phyloP scores from a whole-genome alignment of 30 jellyfish, hydroid and myxozoan genomes.

The Morbakka virulenta region DNA sequence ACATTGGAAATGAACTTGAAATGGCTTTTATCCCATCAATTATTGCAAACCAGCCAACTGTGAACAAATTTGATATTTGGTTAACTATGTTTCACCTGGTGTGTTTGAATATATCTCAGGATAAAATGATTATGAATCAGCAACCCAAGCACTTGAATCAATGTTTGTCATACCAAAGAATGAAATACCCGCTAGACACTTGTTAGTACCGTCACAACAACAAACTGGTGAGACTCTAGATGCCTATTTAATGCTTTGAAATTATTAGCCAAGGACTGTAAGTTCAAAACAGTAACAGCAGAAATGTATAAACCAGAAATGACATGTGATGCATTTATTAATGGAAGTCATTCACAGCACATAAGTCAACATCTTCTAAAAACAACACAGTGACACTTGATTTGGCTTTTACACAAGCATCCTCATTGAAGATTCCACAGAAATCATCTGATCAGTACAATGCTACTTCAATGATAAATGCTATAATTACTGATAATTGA shows the following conservation, averaged over 20 bases:
- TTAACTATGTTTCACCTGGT: slow-evolving; percentile 26
- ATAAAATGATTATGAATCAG: not conserved
- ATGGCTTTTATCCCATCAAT: not conserved
- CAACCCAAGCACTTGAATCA: not conserved
- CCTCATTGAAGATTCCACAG: not conserved
- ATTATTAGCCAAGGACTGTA: no score
- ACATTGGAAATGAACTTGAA: slow-evolving; percentile 21
- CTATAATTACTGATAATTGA: no score
- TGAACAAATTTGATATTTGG: not conserved
- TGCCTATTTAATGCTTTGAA: no score
- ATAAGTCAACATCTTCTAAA: no score
- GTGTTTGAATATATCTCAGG: no score
- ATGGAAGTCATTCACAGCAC: no score
- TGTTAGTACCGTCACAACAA: slow-evolving; percentile 10
- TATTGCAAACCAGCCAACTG: not conserved
- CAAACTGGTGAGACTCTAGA: slow-evolving; percentile 17
- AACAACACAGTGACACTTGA: no score
- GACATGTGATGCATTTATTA: no score
- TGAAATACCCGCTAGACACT: slow-evolving; percentile 7
- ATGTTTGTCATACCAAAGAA: not conserved
- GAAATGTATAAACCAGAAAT: no score
- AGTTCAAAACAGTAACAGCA: no score
- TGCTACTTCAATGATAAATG: not conserved
- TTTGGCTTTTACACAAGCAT: no score
- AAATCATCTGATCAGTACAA: not conserved